Conservation (phyloP, 1,140 invertebrate genomes). For the Drosophila nannoptera region DNA sequence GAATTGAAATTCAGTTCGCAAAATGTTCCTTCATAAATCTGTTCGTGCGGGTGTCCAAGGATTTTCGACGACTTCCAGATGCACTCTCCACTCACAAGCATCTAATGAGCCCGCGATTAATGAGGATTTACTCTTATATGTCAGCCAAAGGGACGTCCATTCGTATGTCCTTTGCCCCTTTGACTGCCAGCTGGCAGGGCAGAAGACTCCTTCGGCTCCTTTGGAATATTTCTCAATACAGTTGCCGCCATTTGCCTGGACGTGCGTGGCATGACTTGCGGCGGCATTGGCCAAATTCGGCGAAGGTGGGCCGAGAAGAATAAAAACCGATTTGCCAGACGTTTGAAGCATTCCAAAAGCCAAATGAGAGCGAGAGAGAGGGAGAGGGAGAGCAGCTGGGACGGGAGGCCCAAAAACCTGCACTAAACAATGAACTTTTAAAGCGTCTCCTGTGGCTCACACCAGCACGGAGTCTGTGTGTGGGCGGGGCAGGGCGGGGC, state of each 20-base stretch:
- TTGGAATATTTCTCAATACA: constrained; percentile 31
- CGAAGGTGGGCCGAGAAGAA: constrained; percentile 44
- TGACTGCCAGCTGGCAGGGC: constrained; percentile 1
- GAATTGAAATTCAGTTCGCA: no score
- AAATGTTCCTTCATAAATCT: no score
- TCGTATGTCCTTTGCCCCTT: neutral
- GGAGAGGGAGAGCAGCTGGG: neutral
- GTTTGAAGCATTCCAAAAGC: neutral
- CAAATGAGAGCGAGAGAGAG: neutral
- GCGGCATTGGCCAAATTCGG: constrained; percentile 39
- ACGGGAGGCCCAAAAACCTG: constrained; percentile 11
- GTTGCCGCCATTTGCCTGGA: constrained; percentile 16
- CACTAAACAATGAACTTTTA: constrained; percentile 63
- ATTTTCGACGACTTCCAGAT: no score
- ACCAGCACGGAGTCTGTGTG: constrained; percentile 11
- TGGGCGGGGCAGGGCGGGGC: constrained; percentile 7
- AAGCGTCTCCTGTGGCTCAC: constrained; percentile 51
- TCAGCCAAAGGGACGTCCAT: neutral
- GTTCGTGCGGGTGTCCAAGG: no score
- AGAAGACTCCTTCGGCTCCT: no score
- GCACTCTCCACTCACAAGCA: no score
- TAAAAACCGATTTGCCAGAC: constrained; percentile 36
- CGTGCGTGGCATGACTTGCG: constrained; percentile 34
- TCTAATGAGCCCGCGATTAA: no score
- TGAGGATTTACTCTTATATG: neutral